A percentile compares a stretch with the other conserved stretches of the same genome.
phyloP scores from a whole-genome alignment of 2,113 vertebrate genomes.

The Tetrao urogallus region DNA sequence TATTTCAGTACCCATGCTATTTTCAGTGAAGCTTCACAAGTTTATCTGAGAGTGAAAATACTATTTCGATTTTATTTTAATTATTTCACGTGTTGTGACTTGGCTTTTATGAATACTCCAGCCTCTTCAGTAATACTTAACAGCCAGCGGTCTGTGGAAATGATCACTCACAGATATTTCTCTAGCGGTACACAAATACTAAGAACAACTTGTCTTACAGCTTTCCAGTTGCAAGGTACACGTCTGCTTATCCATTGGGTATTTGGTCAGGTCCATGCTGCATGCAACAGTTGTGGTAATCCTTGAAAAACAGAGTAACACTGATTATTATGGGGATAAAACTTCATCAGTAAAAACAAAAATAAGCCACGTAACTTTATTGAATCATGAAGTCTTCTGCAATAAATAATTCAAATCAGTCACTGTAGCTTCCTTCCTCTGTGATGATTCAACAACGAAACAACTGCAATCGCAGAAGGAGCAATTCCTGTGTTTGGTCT shows the following conservation, averaged over 20 bases:
- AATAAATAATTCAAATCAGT: not conserved
- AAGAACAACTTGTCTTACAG: slow-evolving; percentile 80
- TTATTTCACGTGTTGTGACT: not conserved
- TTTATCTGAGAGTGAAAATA: not conserved
- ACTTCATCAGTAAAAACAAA: not conserved
- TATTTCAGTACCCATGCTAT: not conserved
- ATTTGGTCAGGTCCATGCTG: slow-evolving; percentile 93
- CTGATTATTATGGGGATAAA: not conserved
- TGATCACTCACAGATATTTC: not conserved
- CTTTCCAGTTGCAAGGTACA: slow-evolving; percentile 93
- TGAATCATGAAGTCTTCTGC: not conserved
- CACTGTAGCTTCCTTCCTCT: not conserved
- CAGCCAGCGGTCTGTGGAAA: not conserved
- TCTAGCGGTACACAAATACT: not conserved
- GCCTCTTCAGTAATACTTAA: not conserved
- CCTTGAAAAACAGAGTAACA: slow-evolving; percentile 59
- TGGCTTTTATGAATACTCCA: not conserved
- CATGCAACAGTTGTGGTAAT: slow-evolving; percentile 91
- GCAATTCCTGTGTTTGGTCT: not conserved
- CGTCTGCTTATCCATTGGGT: slow-evolving; percentile 93
- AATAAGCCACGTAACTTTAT: not conserved
- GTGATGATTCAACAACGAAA: not conserved
- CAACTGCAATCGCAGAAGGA: not conserved
- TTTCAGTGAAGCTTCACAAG: not conserved
- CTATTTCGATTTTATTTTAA: not conserved